Percentiles rank a stretch among this genome's conserved stretches.
phyloP scores from a whole-genome alignment of 2,113 vertebrate genomes.

The Meriones unguiculatus region DNA sequence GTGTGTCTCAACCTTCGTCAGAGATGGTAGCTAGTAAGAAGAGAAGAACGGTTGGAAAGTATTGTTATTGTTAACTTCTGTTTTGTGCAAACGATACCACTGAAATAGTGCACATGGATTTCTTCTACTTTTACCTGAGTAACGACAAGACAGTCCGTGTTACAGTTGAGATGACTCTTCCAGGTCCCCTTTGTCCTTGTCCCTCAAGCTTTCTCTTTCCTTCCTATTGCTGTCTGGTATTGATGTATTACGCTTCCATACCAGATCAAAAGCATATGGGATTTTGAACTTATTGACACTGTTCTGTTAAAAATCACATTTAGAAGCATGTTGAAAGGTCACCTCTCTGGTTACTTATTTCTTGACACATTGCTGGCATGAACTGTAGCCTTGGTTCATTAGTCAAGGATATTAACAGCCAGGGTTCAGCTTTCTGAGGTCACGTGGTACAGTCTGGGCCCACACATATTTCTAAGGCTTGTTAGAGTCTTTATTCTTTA shows the following conservation, averaged over 20 bases:
- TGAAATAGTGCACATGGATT: background rate
- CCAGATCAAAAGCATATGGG: conserved; percentile 72
- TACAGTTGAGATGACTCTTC: conserved; percentile 9
- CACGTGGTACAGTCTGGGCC: conserved; percentile 79
- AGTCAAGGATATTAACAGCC: conserved; percentile 87
- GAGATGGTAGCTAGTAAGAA: background rate
- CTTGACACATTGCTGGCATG: conserved; percentile 80
- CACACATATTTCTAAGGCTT: conserved; percentile 85
- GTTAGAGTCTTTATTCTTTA: conserved; percentile 89
- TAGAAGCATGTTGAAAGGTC: conserved; percentile 78
- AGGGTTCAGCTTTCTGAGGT: conserved; percentile 80
- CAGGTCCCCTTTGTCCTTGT: conserved; percentile 3
- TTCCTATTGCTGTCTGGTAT: conserved; percentile 58
- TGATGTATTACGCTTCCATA: conserved; percentile 63
- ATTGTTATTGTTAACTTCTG: background rate
- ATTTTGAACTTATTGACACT: conserved; percentile 80
- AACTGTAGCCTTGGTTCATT: conserved; percentile 84
- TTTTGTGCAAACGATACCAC: background rate
- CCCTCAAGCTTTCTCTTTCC: conserved; percentile 34
- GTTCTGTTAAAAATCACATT: conserved; percentile 80
- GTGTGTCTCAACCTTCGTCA: conserved; percentile 7
- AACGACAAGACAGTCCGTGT: background rate
- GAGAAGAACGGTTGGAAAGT: background rate
- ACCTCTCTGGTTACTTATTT: conserved; percentile 80
- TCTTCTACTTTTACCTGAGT: background rate